Percentiles rank a stretch among this genome's conserved stretches.
phyloP scores from a whole-genome alignment of 2,888 invertebrate genomes.

The Cactoblastis cactorum region DNA sequence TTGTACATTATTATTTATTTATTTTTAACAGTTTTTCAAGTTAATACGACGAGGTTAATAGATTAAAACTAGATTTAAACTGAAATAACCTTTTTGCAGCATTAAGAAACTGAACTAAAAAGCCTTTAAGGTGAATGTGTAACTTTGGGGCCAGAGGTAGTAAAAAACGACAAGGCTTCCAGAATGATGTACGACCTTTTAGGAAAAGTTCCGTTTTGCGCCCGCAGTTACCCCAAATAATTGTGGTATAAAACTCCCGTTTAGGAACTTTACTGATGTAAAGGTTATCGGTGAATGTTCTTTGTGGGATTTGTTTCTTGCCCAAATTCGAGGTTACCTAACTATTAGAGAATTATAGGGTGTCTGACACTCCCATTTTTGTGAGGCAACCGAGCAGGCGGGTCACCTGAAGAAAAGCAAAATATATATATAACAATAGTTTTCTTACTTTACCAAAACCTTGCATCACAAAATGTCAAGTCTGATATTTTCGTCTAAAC shows the following conservation, averaged over 20 bases:
- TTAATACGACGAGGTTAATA: too few relatives aligned
- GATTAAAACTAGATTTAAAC: too few relatives aligned
- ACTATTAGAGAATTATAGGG: too few relatives aligned
- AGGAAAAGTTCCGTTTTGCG: background rate
- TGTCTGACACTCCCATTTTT: too few relatives aligned
- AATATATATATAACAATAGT: too few relatives aligned
- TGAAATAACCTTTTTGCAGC: too few relatives aligned
- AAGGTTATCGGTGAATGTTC: background rate
- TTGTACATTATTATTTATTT: too few relatives aligned
- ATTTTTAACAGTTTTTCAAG: too few relatives aligned
- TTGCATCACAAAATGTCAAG: background rate
- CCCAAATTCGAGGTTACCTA: background rate
- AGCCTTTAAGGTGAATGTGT: background rate
- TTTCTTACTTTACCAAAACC: background rate
- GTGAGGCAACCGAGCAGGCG: too few relatives aligned
- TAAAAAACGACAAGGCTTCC: background rate
- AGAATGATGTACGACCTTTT: background rate
- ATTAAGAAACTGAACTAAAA: background rate
- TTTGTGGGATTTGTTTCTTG: background rate
- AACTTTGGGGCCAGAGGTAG: background rate
- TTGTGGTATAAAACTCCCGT: slow-evolving; percentile 5
- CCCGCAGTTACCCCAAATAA: slow-evolving; percentile 2
- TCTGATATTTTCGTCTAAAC: background rate
- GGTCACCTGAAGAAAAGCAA: too few relatives aligned
- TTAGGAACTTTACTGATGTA: background rate